Evolutionary conservation across 2,888 invertebrate genomes (phyloP).

Genomic region (Drosophila meridiana): DNA sequence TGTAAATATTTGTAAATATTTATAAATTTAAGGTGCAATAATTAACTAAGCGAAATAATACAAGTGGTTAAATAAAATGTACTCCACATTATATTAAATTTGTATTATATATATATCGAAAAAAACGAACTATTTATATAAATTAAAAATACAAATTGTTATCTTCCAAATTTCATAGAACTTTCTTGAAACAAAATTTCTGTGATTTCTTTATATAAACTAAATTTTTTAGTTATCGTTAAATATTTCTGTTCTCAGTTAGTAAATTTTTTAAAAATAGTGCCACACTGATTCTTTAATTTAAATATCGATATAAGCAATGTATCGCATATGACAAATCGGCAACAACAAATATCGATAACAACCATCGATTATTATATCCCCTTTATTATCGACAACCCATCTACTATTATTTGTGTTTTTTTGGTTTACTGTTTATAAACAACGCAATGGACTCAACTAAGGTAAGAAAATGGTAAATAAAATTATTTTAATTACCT

Average conservation of each 20-base stretch:
- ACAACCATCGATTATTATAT: background rate
- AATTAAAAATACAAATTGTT: background rate
- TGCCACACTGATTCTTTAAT: background rate
- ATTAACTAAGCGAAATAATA: conserved; percentile 23
- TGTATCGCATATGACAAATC: background rate
- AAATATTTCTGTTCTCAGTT: background rate
- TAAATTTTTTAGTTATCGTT: background rate
- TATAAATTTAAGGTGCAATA: conserved; percentile 60
- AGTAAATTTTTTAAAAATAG: background rate
- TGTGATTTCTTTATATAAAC: background rate
- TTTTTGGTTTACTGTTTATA: background rate
- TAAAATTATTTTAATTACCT: background rate
- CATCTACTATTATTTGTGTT: background rate
- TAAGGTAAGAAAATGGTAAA: conserved; percentile 57
- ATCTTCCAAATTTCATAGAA: background rate
- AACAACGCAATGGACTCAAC: conserved; percentile 71
- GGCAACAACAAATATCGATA: background rate
- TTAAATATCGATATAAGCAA: conserved; percentile 17
- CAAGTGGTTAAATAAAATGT: conserved; percentile 1
- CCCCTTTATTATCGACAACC: conserved; percentile 8
- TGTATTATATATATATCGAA: background rate
- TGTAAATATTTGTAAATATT: conserved; percentile 69
- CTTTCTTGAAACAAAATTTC: background rate
- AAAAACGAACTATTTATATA: conserved; percentile 1
- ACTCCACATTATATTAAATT: background rate